Percentiles rank a stretch among this genome's conserved stretches.
Evolutionary conservation across 1,140 invertebrate species (phyloP).

Genomic region (Spodoptera frugiperda): DNA sequence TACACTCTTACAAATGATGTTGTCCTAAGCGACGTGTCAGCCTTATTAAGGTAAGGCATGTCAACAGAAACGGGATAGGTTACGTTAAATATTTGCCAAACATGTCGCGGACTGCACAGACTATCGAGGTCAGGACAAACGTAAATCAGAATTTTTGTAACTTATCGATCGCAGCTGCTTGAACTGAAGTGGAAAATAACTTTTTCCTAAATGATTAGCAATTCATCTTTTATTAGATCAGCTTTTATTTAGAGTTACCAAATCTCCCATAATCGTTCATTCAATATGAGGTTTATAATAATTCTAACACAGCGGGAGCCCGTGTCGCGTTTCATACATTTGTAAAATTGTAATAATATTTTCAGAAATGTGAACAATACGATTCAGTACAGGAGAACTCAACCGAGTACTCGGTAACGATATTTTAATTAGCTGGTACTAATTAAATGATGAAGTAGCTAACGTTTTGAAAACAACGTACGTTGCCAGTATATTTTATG

Average conservation of each 20-base stretch:
- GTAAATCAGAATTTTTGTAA: conserved; percentile 13
- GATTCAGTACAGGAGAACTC: not conserved
- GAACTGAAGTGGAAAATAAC: not conserved
- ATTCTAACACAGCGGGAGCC: not conserved
- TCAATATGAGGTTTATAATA: not conserved
- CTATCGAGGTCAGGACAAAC: conserved; percentile 15
- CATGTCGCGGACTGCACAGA: conserved; percentile 8
- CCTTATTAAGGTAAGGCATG: conserved; percentile 23
- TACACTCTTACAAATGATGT: too few relatives aligned
- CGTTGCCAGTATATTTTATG: conserved; percentile 28
- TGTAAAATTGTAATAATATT: not conserved
- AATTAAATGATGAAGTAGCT: conserved; percentile 20
- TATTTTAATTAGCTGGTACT: conserved; percentile 21
- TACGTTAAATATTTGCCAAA: conserved; percentile 26
- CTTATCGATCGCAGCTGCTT: not conserved
- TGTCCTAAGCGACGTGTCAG: not conserved
- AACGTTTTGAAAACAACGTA: conserved; percentile 37
- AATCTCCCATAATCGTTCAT: too few relatives aligned
- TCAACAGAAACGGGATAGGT: conserved; percentile 24
- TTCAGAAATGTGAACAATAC: not conserved
- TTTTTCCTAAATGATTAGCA: too few relatives aligned
- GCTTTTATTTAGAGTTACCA: too few relatives aligned
- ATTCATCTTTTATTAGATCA: too few relatives aligned
- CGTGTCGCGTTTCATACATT: not conserved
- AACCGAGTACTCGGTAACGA: conserved; percentile 1